Conservation (phyloP, 2,113 vertebrate genomes). For the Thamnaconus septentrionalis region DNA sequence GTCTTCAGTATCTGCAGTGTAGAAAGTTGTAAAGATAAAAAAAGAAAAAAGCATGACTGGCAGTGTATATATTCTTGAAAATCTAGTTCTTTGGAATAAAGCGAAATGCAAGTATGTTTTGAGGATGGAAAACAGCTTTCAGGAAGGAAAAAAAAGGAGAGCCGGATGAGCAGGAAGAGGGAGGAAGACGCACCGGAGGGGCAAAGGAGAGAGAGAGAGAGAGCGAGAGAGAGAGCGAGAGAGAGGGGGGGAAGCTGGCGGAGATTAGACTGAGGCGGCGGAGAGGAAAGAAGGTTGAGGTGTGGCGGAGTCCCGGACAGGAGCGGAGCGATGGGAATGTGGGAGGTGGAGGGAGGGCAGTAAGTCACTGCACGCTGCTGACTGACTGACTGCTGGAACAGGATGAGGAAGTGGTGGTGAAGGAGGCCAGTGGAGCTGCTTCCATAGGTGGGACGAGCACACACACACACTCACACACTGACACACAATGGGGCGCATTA, state of each 20-base stretch:
- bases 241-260: conserved; percentile 14
- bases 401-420: conserved; percentile 72
- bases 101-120: too few relatives aligned
- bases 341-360: conserved; percentile 47
- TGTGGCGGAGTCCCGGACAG: conserved; percentile 11
- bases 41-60: too few relatives aligned
- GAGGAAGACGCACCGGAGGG: neutral
- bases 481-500: conserved; percentile 32
- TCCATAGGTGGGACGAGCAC: conserved; percentile 59
- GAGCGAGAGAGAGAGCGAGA: conserved; percentile 13
- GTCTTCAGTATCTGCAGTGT: too few relatives aligned
- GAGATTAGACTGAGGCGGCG: conserved; percentile 43
- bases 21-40: too few relatives aligned
- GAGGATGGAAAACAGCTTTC: too few relatives aligned
- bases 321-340: conserved; percentile 41
- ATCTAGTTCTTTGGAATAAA: too few relatives aligned
- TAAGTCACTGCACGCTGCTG: conserved; percentile 54
- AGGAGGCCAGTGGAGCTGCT: conserved; percentile 60
- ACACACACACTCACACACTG: conserved; percentile 13
- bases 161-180: neutral
- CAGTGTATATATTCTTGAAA: too few relatives aligned
- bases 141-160: neutral
- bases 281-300: conserved; percentile 2
- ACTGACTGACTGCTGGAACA: conserved; percentile 71
- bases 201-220: neutral